Evolutionary conservation across 1,140 invertebrate species (phyloP).

Genomic region (Acromyrmex charruanus): DNA sequence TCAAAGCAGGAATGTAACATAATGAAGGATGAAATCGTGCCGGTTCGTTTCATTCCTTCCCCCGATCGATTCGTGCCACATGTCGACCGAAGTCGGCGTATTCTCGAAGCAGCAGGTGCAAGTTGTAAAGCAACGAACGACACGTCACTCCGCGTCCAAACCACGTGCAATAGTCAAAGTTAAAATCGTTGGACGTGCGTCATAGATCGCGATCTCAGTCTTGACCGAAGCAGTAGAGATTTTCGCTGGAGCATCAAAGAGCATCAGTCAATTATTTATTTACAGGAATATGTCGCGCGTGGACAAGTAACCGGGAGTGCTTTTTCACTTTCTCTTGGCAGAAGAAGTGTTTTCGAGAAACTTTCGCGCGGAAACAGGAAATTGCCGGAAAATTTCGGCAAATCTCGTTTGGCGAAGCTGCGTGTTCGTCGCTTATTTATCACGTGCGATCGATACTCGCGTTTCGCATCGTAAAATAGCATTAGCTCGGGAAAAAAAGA

Average conservation of each 20-base stretch:
- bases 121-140: slow-evolving; percentile 58
- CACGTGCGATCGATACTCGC: slow-evolving; percentile 24
- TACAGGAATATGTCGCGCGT: slow-evolving; percentile 22
- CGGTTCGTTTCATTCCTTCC: slow-evolving; percentile 9
- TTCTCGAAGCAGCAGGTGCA: slow-evolving; percentile 34
- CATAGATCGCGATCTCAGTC: not conserved
- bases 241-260: slow-evolving; percentile 61
- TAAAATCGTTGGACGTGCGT: slow-evolving; percentile 10
- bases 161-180: slow-evolving; percentile 19
- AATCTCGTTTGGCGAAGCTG: too few species aligned
- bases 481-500: slow-evolving; percentile 4
- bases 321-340: not conserved
- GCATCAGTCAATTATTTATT: slow-evolving; percentile 70
- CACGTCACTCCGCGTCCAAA: slow-evolving; percentile 15
- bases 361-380: slow-evolving; percentile 5
- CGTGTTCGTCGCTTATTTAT: not conserved
- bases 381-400: not conserved
- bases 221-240: slow-evolving; percentile 26
- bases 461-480: slow-evolving; percentile 37
- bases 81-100: slow-evolving; percentile 8
- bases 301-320: not conserved
- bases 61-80: not conserved
- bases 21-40: not conserved
- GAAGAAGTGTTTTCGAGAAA: slow-evolving; percentile 29
- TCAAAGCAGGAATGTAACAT: slow-evolving; percentile 14